These are phyloP conservation scores for Nasonia giraulti DNA, from an alignment of 1,140 invertebrate species.

Conservation along the genomic window DNA sequence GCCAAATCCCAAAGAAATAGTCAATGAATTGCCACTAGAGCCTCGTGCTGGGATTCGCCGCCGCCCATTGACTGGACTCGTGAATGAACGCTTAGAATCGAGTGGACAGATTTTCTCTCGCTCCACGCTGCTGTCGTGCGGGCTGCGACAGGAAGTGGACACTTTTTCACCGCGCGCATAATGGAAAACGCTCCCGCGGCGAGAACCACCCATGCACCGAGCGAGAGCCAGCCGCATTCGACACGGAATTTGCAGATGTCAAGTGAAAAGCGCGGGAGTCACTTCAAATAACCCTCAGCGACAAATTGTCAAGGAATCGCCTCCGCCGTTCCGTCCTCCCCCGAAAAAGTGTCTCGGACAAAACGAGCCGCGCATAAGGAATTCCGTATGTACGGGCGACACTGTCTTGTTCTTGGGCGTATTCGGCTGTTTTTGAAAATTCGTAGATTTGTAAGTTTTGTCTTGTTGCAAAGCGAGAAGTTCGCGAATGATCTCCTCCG, in stretches of 20 bases:
- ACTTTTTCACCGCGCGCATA: conserved; percentile 55
- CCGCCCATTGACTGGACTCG: not conserved
- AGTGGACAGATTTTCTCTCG: not conserved
- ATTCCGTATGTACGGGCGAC: too few species aligned
- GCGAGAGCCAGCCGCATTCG: conserved; percentile 55
- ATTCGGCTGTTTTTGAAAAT: too few species aligned
- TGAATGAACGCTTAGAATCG: conserved; percentile 24
- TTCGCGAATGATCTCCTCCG: too few species aligned
- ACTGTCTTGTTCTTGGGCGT: too few species aligned
- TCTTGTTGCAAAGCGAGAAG: too few species aligned
- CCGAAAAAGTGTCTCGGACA: not conserved
- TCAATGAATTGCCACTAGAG: conserved; percentile 69
- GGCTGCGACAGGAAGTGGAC: conserved; percentile 46
- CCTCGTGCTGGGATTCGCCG: conserved; percentile 22
- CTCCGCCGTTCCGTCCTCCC: too few species aligned
- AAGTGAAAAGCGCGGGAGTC: conserved; percentile 42
- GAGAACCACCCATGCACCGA: conserved; percentile 22
- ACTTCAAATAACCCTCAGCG: conserved; percentile 41
- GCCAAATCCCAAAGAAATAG: conserved; percentile 64
- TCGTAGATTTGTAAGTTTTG: too few species aligned
- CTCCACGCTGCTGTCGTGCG: not conserved
- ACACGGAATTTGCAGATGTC: conserved; percentile 60
- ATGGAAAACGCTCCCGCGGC: conserved; percentile 42
- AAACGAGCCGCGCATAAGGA: not conserved
- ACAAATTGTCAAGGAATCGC: conserved; percentile 43